Percentiles rank a stretch among this genome's conserved stretches.
phyloP scores from a whole-genome alignment of 2,888 invertebrate species.

The Drosophila lacicola region DNA sequence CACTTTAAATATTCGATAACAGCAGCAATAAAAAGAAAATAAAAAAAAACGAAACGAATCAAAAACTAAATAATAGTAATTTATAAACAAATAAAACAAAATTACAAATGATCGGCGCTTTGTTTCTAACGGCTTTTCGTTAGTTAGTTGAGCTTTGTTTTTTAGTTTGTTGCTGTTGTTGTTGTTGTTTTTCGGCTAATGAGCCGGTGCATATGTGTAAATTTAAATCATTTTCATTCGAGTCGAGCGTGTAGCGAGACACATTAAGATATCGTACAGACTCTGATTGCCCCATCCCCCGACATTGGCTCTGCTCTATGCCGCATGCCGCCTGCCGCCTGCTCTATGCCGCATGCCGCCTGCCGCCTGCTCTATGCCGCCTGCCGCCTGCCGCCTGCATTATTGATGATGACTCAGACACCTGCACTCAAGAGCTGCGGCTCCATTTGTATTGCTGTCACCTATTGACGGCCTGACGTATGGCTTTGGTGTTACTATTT shows the following conservation, averaged over 20 bases:
- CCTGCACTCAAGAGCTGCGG: conserved; percentile 4
- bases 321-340: conserved; percentile 7
- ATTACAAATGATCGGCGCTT: conserved; percentile 38
- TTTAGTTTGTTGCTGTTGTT: conserved; percentile 1
- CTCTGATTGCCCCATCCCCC: neutral
- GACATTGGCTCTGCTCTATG: neutral
- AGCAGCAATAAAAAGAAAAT: conserved; percentile 32
- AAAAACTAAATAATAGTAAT: conserved; percentile 12
- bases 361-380: conserved; percentile 22
- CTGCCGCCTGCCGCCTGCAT: conserved; percentile 25
- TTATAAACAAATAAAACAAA: conserved; percentile 37
- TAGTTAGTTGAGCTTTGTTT: conserved; percentile 22
- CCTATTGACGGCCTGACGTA: too few relatives aligned
- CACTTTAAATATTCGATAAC: conserved; percentile 50
- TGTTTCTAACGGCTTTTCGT: conserved; percentile 56
- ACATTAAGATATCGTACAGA: conserved; percentile 46
- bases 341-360: neutral
- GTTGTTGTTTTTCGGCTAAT: conserved; percentile 31
- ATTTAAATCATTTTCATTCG: conserved; percentile 53
- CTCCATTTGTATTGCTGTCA: conserved; percentile 8
- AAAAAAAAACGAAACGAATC: too few relatives aligned
- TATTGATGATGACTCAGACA: conserved; percentile 48
- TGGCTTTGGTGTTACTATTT: too few relatives aligned
- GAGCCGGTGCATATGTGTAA: conserved; percentile 54
- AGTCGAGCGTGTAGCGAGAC: conserved; percentile 29